Base-by-base conservation (phyloP, 2,888 invertebrate species). In the Apeira syringaria region DNA sequence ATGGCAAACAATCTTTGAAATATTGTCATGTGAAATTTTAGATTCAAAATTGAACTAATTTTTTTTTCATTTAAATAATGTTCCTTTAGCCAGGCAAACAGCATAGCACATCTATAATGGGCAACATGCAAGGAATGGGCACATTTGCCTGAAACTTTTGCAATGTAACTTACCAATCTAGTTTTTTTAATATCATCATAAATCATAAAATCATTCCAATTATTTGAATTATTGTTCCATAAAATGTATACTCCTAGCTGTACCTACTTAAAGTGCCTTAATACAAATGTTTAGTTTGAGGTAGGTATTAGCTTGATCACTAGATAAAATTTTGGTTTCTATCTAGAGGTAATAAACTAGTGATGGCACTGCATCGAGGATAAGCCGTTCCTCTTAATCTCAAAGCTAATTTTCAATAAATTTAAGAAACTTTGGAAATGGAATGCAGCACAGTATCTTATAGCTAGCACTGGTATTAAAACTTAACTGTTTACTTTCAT, bases 391-490 rank as follows among this genome's bases (percentile, higher is more conserved):
- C 51, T 42, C 42, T 39, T 61, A 63, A 60, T 57, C 56, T 50
- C 56, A 53, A 43, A 49, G 44, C 33, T 28, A 36, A 39, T 47
- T 51, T 50, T 38, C 44, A 41, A n/a, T 40, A 34, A 47, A 35
- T 24, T 18, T 30, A 34, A 47, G 30, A 56, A 37, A 68, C 61
- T 71, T 66, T 68, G 67, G 64, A 66, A 57, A 58, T 74, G 82
- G 80, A 82, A 83, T 83, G 82, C 75, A 64, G 61, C 59, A 53
- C 52, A 46, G 59, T 53, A 57, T 53, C 58, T 63, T 56, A 58
- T 56, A 59, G 55, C 52, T 55, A 50, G 33, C 74, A 78, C 73
- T 77, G 73, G 72, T 70, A 59, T 63, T 43, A 58, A n/a, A 63
- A 47, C 28, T 39, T 47, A 45, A 34, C 24, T 36, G 37, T 52